These are phyloP conservation scores for Leistus spinibarbis DNA, from an alignment of 2,888 invertebrate genomes.

Conservation along the genomic window DNA sequence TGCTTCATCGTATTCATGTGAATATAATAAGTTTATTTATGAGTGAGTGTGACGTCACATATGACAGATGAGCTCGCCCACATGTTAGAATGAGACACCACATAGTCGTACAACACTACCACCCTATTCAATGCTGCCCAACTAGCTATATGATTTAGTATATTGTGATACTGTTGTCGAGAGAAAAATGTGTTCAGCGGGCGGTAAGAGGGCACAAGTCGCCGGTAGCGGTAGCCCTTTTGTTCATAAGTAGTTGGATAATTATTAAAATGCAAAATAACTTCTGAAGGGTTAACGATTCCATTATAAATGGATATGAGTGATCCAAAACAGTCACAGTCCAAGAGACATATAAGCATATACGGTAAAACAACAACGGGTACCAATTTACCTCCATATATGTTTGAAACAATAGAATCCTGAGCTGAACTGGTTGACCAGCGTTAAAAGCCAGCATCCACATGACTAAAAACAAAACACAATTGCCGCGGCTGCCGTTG, in stretches of 20 bases:
- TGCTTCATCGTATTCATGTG: neutral
- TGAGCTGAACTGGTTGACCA: neutral
- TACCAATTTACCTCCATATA: slow-evolving; percentile 14
- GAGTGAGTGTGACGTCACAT: neutral
- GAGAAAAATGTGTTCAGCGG: too few species aligned
- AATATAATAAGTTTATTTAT: neutral
- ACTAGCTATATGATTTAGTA: neutral
- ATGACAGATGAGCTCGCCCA: neutral
- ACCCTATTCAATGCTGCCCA: neutral
- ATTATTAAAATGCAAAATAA: too few species aligned
- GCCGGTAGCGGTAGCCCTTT: too few species aligned
- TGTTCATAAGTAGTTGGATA: too few species aligned
- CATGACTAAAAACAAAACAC: neutral
- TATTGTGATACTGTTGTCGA: neutral
- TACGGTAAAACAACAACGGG: neutral
- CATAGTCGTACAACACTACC: neutral
- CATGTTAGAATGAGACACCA: neutral
- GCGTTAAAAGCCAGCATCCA: neutral
- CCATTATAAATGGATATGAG: neutral
- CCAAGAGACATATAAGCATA: neutral
- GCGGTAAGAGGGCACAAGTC: too few species aligned
- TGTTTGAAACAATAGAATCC: slow-evolving; percentile 24
- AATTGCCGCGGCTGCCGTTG: neutral
- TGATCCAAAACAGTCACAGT: neutral
- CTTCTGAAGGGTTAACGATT: neutral